A percentile compares a stretch with the other conserved stretches of the same genome.
Conservation (phyloP, 1,140 invertebrate species). For the Bombus superbus region DNA sequence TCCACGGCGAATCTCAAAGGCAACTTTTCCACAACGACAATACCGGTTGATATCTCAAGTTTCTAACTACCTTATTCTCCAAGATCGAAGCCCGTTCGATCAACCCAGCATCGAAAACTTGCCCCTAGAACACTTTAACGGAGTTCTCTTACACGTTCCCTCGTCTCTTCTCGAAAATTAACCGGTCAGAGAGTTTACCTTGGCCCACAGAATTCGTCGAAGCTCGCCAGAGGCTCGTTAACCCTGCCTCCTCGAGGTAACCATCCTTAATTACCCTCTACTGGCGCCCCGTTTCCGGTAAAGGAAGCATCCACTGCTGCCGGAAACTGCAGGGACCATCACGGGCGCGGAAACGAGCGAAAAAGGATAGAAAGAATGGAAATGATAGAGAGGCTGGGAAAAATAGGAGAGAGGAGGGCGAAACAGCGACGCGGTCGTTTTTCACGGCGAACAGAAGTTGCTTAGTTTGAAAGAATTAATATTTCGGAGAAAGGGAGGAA, state of each 20-base stretch:
- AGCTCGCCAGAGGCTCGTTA: constrained; percentile 73
- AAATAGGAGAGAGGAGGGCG: constrained; percentile 3
- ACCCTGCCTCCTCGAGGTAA: constrained; percentile 63
- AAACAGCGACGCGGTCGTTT: neutral
- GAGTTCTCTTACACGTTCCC: constrained; percentile 37
- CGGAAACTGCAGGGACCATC: constrained; percentile 9
- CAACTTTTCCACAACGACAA: neutral
- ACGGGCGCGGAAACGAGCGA: neutral
- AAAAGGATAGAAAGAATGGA: neutral
- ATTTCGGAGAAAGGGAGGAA: no score
- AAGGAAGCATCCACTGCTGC: constrained; percentile 9
- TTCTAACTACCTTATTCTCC: neutral
- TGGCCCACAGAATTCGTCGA: constrained; percentile 69
- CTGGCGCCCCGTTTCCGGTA: constrained; percentile 29
- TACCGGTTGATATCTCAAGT: constrained; percentile 1
- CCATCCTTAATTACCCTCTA: constrained; percentile 70
- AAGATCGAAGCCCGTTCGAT: constrained; percentile 10
- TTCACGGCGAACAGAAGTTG: no score
- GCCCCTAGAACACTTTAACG: constrained; percentile 6
- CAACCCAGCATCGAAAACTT: neutral
- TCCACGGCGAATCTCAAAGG: neutral
- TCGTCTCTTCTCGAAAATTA: constrained; percentile 46
- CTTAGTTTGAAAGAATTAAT: no score
- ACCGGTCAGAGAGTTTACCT: constrained; percentile 63
- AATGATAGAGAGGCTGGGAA: neutral